A percentile compares a stretch with the other conserved stretches of the same genome.
These are phyloP conservation scores for Oscheius myriophilus DNA, from an alignment of 2,888 invertebrate species.

Conservation along the genomic window DNA sequence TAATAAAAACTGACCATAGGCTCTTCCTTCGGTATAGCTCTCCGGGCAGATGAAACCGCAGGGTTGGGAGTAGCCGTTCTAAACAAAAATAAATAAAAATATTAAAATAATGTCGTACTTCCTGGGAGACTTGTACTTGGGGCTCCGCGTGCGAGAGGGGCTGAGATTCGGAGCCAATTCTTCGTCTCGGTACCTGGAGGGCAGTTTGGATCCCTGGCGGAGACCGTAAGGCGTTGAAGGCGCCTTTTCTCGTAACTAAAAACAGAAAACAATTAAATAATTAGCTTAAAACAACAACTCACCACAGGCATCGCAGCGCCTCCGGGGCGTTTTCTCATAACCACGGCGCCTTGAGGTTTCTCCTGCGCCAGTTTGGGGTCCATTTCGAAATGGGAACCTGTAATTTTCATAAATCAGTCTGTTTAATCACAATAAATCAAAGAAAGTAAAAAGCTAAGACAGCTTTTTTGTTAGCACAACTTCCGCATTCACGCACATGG, in stretches of 20 bases:
- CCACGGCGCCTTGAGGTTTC: neutral
- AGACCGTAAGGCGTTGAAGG: constrained; percentile 41
- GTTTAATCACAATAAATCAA: no score
- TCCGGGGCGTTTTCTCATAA: neutral
- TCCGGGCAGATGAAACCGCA: neutral
- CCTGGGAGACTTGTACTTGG: constrained; percentile 27
- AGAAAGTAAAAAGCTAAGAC: no score
- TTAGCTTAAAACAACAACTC: neutral
- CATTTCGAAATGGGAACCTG: neutral
- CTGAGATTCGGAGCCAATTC: constrained; percentile 9
- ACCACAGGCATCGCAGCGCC: neutral
- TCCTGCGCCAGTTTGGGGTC: neutral
- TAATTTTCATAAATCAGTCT: neutral
- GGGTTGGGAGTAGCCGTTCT: neutral
- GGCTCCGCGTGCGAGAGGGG: constrained; percentile 17
- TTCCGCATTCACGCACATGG: no score
- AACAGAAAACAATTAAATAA: neutral
- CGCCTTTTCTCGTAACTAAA: constrained; percentile 21
- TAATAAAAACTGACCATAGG: neutral
- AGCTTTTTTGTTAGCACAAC: no score
- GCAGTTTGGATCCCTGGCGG: constrained; percentile 46
- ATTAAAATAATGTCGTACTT: constrained; percentile 14
- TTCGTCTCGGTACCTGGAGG: constrained; percentile 51
- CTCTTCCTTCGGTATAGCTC: neutral
- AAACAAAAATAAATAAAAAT: neutral